phyloP scores from a whole-genome alignment of 2,888 invertebrate genomes.

The Stenodera caucasica region DNA sequence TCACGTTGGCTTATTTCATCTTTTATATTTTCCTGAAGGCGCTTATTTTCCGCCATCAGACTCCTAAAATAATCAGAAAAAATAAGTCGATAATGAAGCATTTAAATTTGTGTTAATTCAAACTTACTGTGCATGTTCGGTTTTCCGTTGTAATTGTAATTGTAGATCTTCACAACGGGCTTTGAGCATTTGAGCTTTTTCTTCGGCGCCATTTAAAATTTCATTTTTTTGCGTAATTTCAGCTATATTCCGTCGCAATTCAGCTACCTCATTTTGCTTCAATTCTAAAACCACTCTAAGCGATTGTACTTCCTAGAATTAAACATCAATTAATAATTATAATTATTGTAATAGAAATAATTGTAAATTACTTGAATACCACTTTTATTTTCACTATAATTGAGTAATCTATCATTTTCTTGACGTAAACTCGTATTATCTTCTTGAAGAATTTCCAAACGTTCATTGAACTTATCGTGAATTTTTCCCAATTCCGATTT shows the following conservation, averaged over 20 bases:
- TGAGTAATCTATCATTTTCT: slow-evolving; percentile 48
- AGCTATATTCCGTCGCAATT: slow-evolving; percentile 71
- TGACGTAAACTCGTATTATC: slow-evolving; percentile 46
- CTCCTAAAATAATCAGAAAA: slow-evolving; percentile 57
- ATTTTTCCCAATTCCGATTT: slow-evolving; percentile 40
- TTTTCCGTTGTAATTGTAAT: slow-evolving; percentile 70
- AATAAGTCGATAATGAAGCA: slow-evolving; percentile 7
- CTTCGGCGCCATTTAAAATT: slow-evolving; percentile 69
- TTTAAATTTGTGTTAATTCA: no score
- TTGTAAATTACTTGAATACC: slow-evolving; percentile 47
- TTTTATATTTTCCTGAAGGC: slow-evolving; percentile 71
- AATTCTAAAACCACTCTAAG: slow-evolving; percentile 86
- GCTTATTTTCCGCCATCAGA: slow-evolving; percentile 69
- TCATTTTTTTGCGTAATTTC: slow-evolving; percentile 74
- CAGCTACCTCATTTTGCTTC: slow-evolving; percentile 81
- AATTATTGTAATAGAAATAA: no score
- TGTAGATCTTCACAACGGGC: slow-evolving; percentile 86
- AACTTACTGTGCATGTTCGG: slow-evolving; percentile 72
- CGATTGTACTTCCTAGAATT: slow-evolving; percentile 77
- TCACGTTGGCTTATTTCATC: slow-evolving; percentile 79
- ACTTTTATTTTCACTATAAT: slow-evolving; percentile 43
- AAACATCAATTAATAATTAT: no score
- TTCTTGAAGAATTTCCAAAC: slow-evolving; percentile 36
- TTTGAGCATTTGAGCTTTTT: slow-evolving; percentile 74
- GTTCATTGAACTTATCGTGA: slow-evolving; percentile 34